phyloP scores from a whole-genome alignment of 2,797 vertebrate genomes.

The Anabas testudineus region DNA sequence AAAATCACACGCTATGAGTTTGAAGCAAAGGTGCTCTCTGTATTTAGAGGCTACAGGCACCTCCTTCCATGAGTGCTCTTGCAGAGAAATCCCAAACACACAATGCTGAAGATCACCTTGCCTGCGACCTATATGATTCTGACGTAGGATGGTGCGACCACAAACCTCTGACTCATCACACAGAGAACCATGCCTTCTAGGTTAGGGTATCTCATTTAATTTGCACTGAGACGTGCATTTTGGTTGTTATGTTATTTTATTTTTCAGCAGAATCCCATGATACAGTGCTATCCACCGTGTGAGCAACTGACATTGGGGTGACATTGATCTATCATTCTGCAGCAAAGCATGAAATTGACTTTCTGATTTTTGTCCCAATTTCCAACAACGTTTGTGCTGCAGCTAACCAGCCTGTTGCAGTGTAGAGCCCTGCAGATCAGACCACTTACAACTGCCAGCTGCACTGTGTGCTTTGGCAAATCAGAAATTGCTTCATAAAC shows the following conservation, averaged over 20 bases:
- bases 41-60: slow-evolving; percentile 23
- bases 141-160: slow-evolving; percentile 60
- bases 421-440: slow-evolving; percentile 13
- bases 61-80: slow-evolving; percentile 18
- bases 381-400: slow-evolving; percentile 33
- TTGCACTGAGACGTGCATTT: slow-evolving; percentile 22
- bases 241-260: slow-evolving; percentile 7
- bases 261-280: slow-evolving; percentile 42
- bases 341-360: slow-evolving; percentile 59
- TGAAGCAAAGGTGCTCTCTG: slow-evolving; percentile 24
- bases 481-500: slow-evolving; percentile 11
- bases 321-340: slow-evolving; percentile 56
- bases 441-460: slow-evolving; percentile 16
- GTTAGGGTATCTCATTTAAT: slow-evolving; percentile 48
- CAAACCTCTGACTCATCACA: slow-evolving; percentile 75
- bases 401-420: slow-evolving; percentile 13
- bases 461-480: slow-evolving; percentile 8
- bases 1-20: slow-evolving; percentile 31
- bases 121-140: slow-evolving; percentile 70
- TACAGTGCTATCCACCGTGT: slow-evolving; percentile 34
- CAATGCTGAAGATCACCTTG: slow-evolving; percentile 39
- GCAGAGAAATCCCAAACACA: slow-evolving; percentile 26
- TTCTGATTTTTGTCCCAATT: slow-evolving; percentile 55
- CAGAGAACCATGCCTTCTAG: slow-evolving; percentile 46
- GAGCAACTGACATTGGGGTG: slow-evolving; percentile 25